Percentiles rank a stretch among this genome's conserved stretches.
Conservation (phyloP, 2,797 vertebrate genomes). For the Lemur catta region DNA sequence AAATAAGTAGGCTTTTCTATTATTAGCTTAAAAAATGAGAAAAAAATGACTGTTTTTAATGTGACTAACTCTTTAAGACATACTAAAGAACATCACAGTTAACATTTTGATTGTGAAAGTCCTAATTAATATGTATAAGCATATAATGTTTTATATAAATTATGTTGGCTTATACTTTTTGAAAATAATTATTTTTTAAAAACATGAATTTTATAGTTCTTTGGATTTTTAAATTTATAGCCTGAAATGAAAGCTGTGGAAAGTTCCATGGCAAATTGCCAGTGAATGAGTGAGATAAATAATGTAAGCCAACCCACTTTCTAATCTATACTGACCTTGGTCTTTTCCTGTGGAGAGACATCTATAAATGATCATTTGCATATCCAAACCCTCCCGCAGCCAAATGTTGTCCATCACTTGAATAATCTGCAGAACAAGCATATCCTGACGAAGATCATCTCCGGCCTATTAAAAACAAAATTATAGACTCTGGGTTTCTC, state of each 20-base stretch:
- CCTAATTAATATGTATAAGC: neutral
- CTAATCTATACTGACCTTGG: constrained; percentile 83
- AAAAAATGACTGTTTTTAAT: neutral
- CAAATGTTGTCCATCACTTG: constrained; percentile 85
- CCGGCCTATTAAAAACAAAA: constrained; percentile 77
- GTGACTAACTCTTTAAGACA: neutral
- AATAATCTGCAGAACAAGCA: constrained; percentile 86
- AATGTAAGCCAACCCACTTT: constrained; percentile 43
- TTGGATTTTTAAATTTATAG: neutral
- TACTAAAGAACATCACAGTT: neutral
- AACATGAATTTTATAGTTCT: neutral
- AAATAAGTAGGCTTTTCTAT: neutral
- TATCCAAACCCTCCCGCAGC: constrained; percentile 85
- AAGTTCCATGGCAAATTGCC: neutral
- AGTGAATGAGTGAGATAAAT: constrained; percentile 56
- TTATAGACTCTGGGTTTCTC: constrained; percentile 54
- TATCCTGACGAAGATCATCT: constrained; percentile 85
- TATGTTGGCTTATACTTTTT: neutral
- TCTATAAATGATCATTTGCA: constrained; percentile 85
- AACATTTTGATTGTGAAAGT: neutral
- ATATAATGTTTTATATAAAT: neutral
- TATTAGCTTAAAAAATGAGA: neutral
- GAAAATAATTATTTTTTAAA: neutral
- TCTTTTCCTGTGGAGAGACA: constrained; percentile 85
- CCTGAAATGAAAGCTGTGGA: constrained; percentile 28